Percentiles rank a stretch among this genome's conserved stretches.
Conservation (phyloP, 2,888 invertebrate species). For the Tridacna crocea region DNA sequence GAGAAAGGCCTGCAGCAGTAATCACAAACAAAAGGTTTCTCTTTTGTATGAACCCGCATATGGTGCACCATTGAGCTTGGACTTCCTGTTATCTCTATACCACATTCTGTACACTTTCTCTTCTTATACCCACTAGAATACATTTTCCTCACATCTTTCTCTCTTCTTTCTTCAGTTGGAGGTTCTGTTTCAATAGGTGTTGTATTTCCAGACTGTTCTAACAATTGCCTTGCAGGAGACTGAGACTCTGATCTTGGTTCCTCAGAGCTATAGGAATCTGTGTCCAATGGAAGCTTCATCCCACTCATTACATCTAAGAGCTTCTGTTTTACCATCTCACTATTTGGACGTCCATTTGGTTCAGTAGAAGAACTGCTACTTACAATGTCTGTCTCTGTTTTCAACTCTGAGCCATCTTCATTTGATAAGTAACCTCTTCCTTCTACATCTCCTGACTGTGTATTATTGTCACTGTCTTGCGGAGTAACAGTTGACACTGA, state of each 20-base stretch:
- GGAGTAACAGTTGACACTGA: neutral
- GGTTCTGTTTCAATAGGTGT: neutral
- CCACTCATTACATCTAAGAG: conserved; percentile 49
- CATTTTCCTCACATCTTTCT: conserved; percentile 20
- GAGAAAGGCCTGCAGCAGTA: conserved; percentile 56
- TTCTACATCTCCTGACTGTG: conserved; percentile 2
- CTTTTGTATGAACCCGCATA: conserved; percentile 51
- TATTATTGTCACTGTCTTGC: conserved; percentile 9
- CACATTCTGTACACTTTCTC: conserved; percentile 49
- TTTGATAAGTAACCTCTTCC: conserved; percentile 1
- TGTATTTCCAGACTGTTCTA: neutral
- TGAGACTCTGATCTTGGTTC: conserved; percentile 29
- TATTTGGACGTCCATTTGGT: conserved; percentile 36
- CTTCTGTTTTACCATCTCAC: conserved; percentile 51
- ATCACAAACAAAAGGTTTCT: conserved; percentile 55
- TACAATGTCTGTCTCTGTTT: conserved; percentile 30
- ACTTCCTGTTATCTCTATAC: conserved; percentile 48
- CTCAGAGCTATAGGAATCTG: conserved; percentile 29
- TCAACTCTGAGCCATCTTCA: conserved; percentile 9
- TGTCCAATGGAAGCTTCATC: conserved; percentile 18
- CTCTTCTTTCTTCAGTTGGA: neutral
- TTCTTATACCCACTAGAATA: conserved; percentile 50
- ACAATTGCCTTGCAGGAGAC: conserved; percentile 18
- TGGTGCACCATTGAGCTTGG: conserved; percentile 52
- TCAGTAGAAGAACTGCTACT: conserved; percentile 31